Conservation (phyloP, 2,797 vertebrate species). For the Tenualosa ilisha region DNA sequence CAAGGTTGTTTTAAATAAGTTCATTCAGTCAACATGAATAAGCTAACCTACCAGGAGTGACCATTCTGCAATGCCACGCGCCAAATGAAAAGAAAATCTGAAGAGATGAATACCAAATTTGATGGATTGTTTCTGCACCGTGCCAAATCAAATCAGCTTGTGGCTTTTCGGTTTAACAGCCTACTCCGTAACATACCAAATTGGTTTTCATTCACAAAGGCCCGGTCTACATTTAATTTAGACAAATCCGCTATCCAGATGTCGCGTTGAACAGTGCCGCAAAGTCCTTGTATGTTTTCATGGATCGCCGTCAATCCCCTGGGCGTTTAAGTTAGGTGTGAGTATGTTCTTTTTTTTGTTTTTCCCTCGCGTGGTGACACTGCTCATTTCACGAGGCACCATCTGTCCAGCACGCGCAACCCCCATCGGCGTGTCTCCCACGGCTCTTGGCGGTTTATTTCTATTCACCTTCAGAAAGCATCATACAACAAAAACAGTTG, state of each 20-base stretch:
- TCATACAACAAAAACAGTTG: not conserved
- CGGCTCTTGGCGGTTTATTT: not conserved
- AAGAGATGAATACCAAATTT: not conserved
- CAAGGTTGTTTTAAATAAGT: not conserved
- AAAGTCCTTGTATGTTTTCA: not conserved
- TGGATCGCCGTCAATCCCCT: not conserved
- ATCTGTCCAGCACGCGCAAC: not conserved
- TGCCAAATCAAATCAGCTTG: not conserved
- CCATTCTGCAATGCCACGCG: not conserved
- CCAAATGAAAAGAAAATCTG: not conserved
- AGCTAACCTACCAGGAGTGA: not conserved
- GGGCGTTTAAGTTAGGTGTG: not conserved
- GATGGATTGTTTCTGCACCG: not conserved
- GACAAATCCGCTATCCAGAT: not conserved
- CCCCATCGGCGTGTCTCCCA: not conserved
- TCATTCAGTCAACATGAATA: not conserved
- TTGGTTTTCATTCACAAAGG: not conserved
- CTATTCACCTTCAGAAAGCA: not conserved
- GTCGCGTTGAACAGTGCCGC: not conserved
- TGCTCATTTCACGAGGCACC: not conserved
- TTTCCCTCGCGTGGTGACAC: not conserved
- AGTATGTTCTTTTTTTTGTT: not conserved
- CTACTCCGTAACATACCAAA: not conserved
- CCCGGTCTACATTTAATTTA: not conserved
- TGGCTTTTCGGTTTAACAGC: not conserved